A percentile compares a stretch with the other conserved stretches of the same genome.
Evolutionary conservation across 2,113 vertebrate genomes (phyloP).

Genomic region (Urocolius indicus): DNA sequence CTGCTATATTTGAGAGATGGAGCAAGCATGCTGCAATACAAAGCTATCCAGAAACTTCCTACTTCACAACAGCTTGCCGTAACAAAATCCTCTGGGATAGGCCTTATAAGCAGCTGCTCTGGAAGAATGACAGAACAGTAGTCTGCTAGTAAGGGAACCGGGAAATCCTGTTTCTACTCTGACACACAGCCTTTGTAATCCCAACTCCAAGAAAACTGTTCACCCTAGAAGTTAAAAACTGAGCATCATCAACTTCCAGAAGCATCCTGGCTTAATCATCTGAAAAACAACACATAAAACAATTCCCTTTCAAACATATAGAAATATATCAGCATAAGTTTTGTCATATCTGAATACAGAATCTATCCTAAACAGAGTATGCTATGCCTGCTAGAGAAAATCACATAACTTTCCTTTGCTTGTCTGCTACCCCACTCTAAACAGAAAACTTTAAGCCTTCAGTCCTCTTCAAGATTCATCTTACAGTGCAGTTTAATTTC

Average conservation of each 20-base stretch:
- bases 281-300: background rate
- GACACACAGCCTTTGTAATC: background rate
- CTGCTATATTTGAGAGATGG: slow-evolving; percentile 38
- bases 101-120: slow-evolving; percentile 29
- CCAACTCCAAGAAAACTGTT: background rate
- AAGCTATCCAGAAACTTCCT: slow-evolving; percentile 8
- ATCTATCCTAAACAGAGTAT: background rate
- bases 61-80: slow-evolving; percentile 1
- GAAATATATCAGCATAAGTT: background rate
- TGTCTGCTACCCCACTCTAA: background rate
- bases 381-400: background rate
- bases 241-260: background rate
- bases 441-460: background rate
- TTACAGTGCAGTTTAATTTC: background rate
- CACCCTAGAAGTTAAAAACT: background rate
- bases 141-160: background rate
- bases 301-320: background rate
- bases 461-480: background rate
- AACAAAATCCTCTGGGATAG: background rate
- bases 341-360: background rate
- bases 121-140: slow-evolving; percentile 40
- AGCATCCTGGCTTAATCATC: background rate
- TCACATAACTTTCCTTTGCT: background rate
- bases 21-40: background rate
- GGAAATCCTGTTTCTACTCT: background rate